phyloP scores from a whole-genome alignment of 2,888 invertebrate genomes.

The Orchesella flavescens region DNA sequence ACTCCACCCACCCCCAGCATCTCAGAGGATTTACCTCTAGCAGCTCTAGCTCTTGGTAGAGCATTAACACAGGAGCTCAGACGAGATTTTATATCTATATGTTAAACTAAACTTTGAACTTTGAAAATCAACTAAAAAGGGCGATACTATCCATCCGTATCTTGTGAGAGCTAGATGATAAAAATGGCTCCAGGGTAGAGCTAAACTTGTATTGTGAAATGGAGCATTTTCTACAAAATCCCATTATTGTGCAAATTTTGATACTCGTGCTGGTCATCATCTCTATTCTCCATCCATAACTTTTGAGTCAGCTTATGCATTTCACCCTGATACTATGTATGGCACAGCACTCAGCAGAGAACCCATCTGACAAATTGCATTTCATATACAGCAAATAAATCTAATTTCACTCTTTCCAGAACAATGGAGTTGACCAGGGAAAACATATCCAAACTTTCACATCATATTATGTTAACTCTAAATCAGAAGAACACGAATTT shows the following conservation, averaged over 20 bases:
- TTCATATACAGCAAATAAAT: slow-evolving; percentile 10
- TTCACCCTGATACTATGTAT: background rate
- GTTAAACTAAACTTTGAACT: no score
- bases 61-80: no score
- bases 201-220: no score
- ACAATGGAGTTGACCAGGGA: background rate
- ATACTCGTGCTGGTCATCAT: background rate
- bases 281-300: background rate
- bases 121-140: no score
- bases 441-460: background rate
- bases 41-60: no score
- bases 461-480: background rate
- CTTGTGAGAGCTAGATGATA: no score
- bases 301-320: background rate
- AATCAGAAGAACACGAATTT: background rate
- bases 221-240: background rate
- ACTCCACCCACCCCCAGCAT: no score
- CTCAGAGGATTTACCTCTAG: no score
- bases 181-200: no score
- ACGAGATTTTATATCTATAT: no score
- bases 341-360: background rate
- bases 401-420: slow-evolving; percentile 22
- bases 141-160: no score
- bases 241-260: slow-evolving; percentile 28
- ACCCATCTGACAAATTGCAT: slow-evolving; percentile 21